These are phyloP conservation scores for Troides helena DNA, from an alignment of 2,888 invertebrate genomes.

Conservation along the genomic window DNA sequence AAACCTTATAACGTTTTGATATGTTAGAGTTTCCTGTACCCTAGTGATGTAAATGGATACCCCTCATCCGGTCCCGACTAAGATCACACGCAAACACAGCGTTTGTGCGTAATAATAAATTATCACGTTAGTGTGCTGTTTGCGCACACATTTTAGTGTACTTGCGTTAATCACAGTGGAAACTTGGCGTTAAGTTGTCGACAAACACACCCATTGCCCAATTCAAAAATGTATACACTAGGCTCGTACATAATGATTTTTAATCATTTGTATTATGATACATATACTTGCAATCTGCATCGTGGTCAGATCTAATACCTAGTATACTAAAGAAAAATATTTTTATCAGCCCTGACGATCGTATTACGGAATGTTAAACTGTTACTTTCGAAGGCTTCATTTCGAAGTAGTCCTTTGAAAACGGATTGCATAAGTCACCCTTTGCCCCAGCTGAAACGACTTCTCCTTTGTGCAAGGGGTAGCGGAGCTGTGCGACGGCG, in stretches of 20 bases:
- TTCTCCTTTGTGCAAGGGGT: too few relatives aligned
- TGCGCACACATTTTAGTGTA: slow-evolving; percentile 60
- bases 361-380: slow-evolving; percentile 5
- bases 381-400: slow-evolving; percentile 24
- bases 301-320: too few relatives aligned
- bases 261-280: too few relatives aligned
- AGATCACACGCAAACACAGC: slow-evolving; percentile 38
- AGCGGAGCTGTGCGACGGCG: too few relatives aligned
- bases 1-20: too few relatives aligned
- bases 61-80: slow-evolving; percentile 39
- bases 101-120: slow-evolving; percentile 64
- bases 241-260: slow-evolving; percentile 5
- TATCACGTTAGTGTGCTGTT: slow-evolving; percentile 52
- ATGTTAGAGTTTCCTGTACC: too few relatives aligned
- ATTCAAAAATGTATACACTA: slow-evolving; percentile 21
- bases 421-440: slow-evolving; percentile 20
- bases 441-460: slow-evolving; percentile 18
- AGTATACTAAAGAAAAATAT: too few relatives aligned
- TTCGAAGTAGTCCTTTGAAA: slow-evolving; percentile 18
- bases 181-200: slow-evolving; percentile 59
- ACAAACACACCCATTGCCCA: slow-evolving; percentile 45
- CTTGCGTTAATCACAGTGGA: slow-evolving; percentile 57
- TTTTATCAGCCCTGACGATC: slow-evolving; percentile 15
- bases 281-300: too few relatives aligned
- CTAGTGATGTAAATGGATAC: too few relatives aligned